phyloP scores from a whole-genome alignment of 2,888 invertebrate species.

The Leptura quadrifasciata region DNA sequence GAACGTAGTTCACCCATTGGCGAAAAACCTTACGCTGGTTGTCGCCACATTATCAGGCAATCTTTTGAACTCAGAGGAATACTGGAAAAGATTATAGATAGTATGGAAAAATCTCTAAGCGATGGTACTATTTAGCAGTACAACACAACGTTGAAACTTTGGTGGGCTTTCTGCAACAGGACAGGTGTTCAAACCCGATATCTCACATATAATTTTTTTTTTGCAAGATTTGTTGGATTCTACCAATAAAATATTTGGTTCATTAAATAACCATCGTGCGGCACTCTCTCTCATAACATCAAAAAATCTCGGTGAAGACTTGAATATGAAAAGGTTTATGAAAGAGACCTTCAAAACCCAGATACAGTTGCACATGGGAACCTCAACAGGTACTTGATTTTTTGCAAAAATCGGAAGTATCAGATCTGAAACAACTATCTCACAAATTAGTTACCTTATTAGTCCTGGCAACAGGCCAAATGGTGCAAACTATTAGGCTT shows the following conservation, averaged over 20 bases:
- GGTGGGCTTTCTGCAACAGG: slow-evolving; percentile 4
- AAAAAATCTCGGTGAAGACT: slow-evolving; percentile 9
- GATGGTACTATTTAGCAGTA: slow-evolving; percentile 11
- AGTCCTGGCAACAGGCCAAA: slow-evolving; percentile 6
- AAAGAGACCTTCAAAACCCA: slow-evolving; percentile 9
- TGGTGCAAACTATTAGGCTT: slow-evolving; percentile 1
- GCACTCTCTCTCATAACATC: slow-evolving; percentile 8
- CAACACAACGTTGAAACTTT: background rate
- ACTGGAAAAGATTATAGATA: background rate
- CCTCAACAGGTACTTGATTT: slow-evolving; percentile 9
- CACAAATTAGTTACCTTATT: background rate
- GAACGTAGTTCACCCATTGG: background rate
- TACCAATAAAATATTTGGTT: background rate
- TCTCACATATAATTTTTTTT: background rate
- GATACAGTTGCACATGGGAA: slow-evolving; percentile 11
- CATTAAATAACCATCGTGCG: slow-evolving; percentile 2
- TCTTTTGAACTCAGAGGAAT: background rate
- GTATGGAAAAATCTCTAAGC: slow-evolving; percentile 4
- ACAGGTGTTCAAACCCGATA: background rate
- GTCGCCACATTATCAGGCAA: slow-evolving; percentile 10
- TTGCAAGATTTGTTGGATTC: slow-evolving; percentile 1
- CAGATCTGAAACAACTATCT: background rate
- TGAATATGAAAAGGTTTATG: slow-evolving; percentile 2
- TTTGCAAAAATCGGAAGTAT: background rate
- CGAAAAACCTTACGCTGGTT: slow-evolving; percentile 13